A percentile compares a stretch with the other conserved stretches of the same genome.
Conservation (phyloP, 2,113 vertebrate species). For the Cheirogaleus medius region DNA sequence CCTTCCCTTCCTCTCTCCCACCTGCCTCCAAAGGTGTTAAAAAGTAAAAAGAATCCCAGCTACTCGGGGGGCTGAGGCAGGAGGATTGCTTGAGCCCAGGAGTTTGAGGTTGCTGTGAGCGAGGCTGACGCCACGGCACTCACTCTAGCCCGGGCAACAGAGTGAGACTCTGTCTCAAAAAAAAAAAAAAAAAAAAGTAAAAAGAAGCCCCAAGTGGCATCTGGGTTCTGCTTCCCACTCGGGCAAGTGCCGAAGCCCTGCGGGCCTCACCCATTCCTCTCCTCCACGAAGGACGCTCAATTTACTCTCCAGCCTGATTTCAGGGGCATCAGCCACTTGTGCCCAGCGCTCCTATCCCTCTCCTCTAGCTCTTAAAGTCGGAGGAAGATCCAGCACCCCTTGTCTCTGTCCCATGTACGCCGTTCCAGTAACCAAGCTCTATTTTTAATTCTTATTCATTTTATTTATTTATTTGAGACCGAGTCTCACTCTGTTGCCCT, state of each 20-base stretch:
- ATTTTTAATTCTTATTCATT: not conserved
- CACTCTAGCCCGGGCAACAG: too few species aligned
- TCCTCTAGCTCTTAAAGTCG: not conserved
- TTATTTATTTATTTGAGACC: too few species aligned
- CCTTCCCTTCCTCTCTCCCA: not conserved
- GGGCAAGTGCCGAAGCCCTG: fast-evolving
- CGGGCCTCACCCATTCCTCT: not conserved
- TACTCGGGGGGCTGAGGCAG: too few species aligned
- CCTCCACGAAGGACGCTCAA: fast-evolving
- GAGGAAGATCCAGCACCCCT: not conserved
- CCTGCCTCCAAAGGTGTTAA: not conserved
- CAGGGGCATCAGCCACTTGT: not conserved
- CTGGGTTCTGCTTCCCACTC: not conserved
- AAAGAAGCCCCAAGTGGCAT: not conserved
- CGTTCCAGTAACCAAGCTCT: not conserved
- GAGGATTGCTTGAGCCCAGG: too few species aligned
- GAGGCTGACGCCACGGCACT: too few species aligned
- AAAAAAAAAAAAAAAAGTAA: too few species aligned
- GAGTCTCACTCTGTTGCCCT: too few species aligned
- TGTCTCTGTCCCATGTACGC: not conserved
- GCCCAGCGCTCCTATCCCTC: too few species aligned
- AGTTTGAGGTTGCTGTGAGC: too few species aligned
- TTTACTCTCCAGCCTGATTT: not conserved
- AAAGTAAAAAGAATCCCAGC: not conserved
- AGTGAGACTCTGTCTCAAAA: too few species aligned